Evolutionary conservation across 2,797 vertebrate genomes (phyloP).

Genomic region (Passerculus sandwichensis): DNA sequence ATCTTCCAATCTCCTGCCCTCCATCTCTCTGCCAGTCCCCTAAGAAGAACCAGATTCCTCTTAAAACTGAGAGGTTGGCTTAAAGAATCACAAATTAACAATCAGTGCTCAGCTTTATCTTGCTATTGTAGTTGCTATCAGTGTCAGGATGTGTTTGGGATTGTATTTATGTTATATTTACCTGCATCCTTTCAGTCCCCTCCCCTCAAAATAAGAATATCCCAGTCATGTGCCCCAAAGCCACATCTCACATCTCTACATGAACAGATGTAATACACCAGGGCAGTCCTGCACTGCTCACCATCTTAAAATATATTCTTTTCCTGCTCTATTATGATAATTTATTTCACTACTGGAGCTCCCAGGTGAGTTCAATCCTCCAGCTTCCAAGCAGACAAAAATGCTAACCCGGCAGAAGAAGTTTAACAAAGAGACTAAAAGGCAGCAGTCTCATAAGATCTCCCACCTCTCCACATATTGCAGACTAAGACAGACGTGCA

Average conservation of each 20-base stretch:
- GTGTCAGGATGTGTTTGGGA: background rate
- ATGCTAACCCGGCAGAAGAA: conserved; percentile 33
- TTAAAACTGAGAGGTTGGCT: background rate
- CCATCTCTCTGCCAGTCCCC: no score
- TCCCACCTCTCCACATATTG: background rate
- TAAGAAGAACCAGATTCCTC: background rate
- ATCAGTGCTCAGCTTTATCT: background rate
- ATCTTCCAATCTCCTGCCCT: background rate
- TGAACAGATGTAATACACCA: background rate
- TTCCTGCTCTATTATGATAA: conserved; percentile 44
- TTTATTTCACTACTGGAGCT: conserved; percentile 23
- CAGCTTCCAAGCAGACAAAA: conserved; percentile 31
- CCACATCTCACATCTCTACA: background rate
- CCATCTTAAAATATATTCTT: conserved; percentile 1
- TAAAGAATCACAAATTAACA: background rate
- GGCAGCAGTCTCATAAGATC: background rate
- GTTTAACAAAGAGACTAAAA: conserved; percentile 43
- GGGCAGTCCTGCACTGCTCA: background rate
- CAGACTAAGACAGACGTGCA: background rate
- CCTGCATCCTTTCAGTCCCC: background rate
- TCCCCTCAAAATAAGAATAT: background rate
- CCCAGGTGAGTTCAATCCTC: conserved; percentile 41
- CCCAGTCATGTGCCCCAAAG: background rate
- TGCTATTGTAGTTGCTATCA: background rate
- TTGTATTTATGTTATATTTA: background rate